Evolutionary conservation across 2,888 invertebrate species (phyloP).

Genomic region (Pseudolycoriella hygida): DNA sequence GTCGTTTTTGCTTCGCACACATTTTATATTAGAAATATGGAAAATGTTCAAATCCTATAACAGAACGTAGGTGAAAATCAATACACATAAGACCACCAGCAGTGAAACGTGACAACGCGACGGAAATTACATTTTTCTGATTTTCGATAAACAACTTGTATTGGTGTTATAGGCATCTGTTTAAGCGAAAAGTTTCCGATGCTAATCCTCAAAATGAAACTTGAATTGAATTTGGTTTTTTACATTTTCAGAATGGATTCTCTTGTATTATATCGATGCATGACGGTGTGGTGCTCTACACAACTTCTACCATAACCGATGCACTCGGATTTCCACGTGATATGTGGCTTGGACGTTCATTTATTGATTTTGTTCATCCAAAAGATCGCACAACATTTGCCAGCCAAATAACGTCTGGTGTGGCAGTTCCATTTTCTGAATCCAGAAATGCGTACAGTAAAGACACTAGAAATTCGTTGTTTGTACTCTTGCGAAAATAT

Average conservation of each 20-base stretch:
- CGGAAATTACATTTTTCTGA: no score
- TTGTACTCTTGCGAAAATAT: constrained; percentile 50
- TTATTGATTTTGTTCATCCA: constrained; percentile 74
- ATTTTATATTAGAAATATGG: no score
- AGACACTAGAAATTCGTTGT: constrained; percentile 34
- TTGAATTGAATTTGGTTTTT: no score
- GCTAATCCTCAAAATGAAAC: no score
- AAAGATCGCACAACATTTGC: constrained; percentile 53
- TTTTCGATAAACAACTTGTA: no score
- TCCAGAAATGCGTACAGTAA: constrained; percentile 24
- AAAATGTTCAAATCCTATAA: no score
- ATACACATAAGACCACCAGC: no score
- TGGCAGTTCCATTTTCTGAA: constrained; percentile 40
- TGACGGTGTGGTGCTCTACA: constrained; percentile 63
- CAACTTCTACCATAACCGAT: constrained; percentile 47
- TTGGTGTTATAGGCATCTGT: no score
- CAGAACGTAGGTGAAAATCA: no score
- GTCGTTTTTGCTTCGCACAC: no score
- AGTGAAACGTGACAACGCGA: no score
- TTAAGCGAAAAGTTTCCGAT: no score
- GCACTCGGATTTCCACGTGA: constrained; percentile 63
- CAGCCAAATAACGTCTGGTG: constrained; percentile 50
- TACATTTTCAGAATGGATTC: constrained; percentile 48
- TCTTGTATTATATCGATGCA: constrained; percentile 67
- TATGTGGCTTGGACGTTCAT: constrained; percentile 71